Evolutionary conservation across 2,113 vertebrate species (phyloP), one percentile per base, ranked within the genome.

Genomic region (Synchiropus splendidus): DNA sequence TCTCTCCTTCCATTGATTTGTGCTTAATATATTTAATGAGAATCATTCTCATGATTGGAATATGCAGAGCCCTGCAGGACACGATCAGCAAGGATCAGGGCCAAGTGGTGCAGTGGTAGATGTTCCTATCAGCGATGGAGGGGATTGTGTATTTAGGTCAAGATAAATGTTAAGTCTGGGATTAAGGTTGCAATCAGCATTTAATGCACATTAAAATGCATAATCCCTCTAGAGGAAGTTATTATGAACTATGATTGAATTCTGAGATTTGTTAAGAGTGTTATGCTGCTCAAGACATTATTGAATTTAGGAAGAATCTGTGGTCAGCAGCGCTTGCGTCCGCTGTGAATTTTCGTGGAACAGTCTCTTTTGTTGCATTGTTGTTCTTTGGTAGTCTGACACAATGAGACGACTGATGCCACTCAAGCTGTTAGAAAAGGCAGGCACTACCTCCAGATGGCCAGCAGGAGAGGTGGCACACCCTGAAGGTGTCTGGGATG

Each of bases 101-200:
- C 12, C 12, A 5, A 27, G 18, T n/a, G 10, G 31, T 16, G 27
- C 17, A 11, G 18, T 38, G 50, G 34, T 58, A 38, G 16, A 49
- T 16, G 38, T 47, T 42, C 49, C 49, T 40, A 42, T 40, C 40
- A 39, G 39, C 18, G 41, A 63, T 67, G 10, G 58, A 38, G 34
- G 49, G 51, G 57, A 48, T 63, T 69, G 56, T 31, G 31, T 49
- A 82, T 57, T 21, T 67, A 47, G 78, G 60, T 64, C 69, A 69
- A 77, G 68, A 74, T 58, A 14, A 51, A 74, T 51, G 56, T 58
- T 53, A 55, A 55, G 55, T 51, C 54, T 27, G 12, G 58, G 74
- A 77, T 81, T 83, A 74, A 57, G 64, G 64, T 60, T 59, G 40
- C 44, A 65, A 48, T 78, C 58, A 64, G 64, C 16, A 14, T 61